These are phyloP conservation scores for Gallinago paraguaiae DNA, from an alignment of 2,113 vertebrate species.

Conservation along the genomic window DNA sequence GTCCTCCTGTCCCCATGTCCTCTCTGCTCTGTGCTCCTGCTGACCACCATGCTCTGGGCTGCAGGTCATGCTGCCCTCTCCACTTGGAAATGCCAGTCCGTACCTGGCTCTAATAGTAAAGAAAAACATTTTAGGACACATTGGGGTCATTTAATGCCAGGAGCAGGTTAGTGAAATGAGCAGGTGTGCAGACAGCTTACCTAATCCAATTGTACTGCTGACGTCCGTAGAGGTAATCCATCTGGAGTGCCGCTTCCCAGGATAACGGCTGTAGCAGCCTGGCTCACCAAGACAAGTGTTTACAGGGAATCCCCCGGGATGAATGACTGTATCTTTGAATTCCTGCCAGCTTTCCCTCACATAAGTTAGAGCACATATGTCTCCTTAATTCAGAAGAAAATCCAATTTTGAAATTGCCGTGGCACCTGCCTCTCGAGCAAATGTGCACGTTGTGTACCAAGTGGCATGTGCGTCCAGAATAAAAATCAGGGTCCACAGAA, in stretches of 20 bases:
- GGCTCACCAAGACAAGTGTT: background rate
- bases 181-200: background rate
- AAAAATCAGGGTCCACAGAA: background rate
- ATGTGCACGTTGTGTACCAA: background rate
- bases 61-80: background rate
- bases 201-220: background rate
- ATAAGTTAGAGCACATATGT: background rate
- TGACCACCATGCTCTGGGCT: background rate
- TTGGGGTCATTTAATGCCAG: background rate
- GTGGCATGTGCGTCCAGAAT: background rate
- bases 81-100: background rate
- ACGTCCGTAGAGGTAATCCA: background rate
- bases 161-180: background rate
- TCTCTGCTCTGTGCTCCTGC: background rate
- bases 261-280: background rate
- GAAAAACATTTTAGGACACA: background rate
- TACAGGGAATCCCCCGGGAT: background rate
- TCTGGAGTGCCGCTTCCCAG: background rate
- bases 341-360: background rate
- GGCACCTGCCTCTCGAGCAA: background rate
- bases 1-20: fast-evolving
- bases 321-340: background rate
- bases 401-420: background rate
- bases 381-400: constrained; percentile 7
- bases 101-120: background rate